Evolutionary conservation across 1,140 invertebrate genomes (phyloP), one percentile per base, ranked within the genome.

Genomic region (Polypedilum pembai): DNA sequence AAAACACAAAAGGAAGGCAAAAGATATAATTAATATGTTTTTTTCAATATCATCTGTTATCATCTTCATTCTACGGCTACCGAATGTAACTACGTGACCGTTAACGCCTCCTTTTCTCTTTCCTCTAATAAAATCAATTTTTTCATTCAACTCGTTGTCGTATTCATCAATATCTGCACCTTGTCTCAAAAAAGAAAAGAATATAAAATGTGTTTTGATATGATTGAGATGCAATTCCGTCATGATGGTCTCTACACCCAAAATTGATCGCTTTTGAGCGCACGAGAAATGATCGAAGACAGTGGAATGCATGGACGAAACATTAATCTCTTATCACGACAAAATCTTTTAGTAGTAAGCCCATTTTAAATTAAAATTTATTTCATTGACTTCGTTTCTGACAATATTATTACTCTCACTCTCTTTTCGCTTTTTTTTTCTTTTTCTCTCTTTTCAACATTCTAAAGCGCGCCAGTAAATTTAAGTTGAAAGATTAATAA

Each of bases 401-500:
- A 33, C 24, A 33, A 3, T 33, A 33, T 33, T 33, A 33, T 33
- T 33, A 33, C 24, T 33, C 24, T 33, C 24, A 33, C 24, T 33
- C 24, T 33, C 24, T 33, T 33, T 33, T 33, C 24, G 24, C 24
- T 33, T 33, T 5, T 33, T 33, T 33, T 5, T 33, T 33, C 5
- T 33, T 33, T 5, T 33, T 33, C 5, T 5, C 5, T 33, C 5
- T 33, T 33, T 33, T 33, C 24, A 5, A 33, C 12, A 56, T 56
- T 56, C n/a, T n/a, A 56, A 56, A 56, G 45, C 45, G 45, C 12
- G n/a, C 12, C 45, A 56, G 45, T 12, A 56, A n/a, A 56, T 56
- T 56, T 56, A 56, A 56, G 45, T 56, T 56, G 45, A 56, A 69
- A 69, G 65, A 69, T 69, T 69, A 69, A 69, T 69, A 69, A 69